These are phyloP conservation scores for Manis pentadactyla DNA, from an alignment of 2,797 vertebrate species.

Conservation along the genomic window DNA sequence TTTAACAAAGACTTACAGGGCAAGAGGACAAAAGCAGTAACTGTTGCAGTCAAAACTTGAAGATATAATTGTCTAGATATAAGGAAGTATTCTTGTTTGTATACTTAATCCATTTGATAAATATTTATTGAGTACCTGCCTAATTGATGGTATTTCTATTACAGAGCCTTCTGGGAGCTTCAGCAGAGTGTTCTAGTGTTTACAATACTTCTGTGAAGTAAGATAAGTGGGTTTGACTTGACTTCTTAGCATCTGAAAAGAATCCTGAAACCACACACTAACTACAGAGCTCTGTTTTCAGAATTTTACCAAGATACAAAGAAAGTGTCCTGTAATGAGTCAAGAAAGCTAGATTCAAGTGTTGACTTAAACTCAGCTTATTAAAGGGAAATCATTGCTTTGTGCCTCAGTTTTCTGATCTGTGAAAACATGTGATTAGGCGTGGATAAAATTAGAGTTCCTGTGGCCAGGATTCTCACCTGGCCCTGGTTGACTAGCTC, in stretches of 20 bases:
- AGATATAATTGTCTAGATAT: conserved; percentile 21
- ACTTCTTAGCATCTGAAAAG: not conserved
- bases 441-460: too few species aligned
- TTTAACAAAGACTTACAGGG: not conserved
- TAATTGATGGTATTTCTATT: not conserved
- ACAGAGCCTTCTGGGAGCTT: not conserved
- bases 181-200: conserved; percentile 15
- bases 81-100: conserved; percentile 31
- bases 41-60: not conserved
- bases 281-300: conserved; percentile 23
- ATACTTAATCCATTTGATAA: not conserved
- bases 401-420: not conserved
- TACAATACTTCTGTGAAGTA: conserved; percentile 1
- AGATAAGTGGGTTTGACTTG: conserved; percentile 17
- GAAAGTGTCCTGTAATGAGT: not conserved
- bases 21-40: not conserved
- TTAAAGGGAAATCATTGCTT: not conserved
- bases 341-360: not conserved
- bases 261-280: conserved; percentile 1
- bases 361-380: not conserved
- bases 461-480: too few species aligned
- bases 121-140: not conserved
- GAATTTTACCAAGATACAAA: not conserved
- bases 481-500: too few species aligned
- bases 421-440: too few species aligned